phyloP scores from a whole-genome alignment of 2,888 invertebrate species.

The Rambutsinella grinnellia region DNA sequence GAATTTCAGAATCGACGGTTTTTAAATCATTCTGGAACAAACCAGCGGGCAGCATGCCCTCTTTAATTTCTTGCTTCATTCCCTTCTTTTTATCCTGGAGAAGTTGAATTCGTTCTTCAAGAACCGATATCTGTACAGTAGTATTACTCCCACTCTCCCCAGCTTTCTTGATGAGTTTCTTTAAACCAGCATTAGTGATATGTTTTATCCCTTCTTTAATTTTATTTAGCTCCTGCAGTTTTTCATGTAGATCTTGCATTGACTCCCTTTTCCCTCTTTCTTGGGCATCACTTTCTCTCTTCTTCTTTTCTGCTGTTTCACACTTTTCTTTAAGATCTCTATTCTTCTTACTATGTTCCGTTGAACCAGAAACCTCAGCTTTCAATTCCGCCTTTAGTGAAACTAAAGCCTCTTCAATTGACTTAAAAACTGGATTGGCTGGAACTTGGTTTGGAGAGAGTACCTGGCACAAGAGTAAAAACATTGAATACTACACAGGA shows the following conservation, averaged over 20 bases:
- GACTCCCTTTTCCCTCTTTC: background rate
- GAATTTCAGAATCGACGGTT: background rate
- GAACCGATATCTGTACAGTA: background rate
- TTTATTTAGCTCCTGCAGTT: background rate
- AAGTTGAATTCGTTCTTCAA: background rate
- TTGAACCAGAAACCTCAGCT: background rate
- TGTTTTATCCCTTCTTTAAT: slow-evolving; percentile 6
- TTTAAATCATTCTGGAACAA: no score
- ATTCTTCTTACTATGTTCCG: background rate
- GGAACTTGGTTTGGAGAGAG: background rate
- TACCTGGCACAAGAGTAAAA: slow-evolving; percentile 18
- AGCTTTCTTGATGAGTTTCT: background rate
- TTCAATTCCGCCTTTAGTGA: slow-evolving; percentile 2
- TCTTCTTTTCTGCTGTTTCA: background rate
- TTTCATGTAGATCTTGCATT: background rate
- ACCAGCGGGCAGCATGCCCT: background rate
- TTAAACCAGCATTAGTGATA: slow-evolving; percentile 7
- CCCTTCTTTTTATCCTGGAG: background rate
- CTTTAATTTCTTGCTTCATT: background rate
- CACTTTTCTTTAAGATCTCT: background rate
- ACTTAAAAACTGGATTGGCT: slow-evolving; percentile 15
- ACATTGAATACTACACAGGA: no score
- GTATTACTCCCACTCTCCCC: background rate
- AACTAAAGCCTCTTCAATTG: background rate
- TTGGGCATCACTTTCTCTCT: background rate